Evolutionary conservation across 2,888 invertebrate species (phyloP), one percentile per base, ranked within the genome.

Genomic region (Andrena bucephala): DNA sequence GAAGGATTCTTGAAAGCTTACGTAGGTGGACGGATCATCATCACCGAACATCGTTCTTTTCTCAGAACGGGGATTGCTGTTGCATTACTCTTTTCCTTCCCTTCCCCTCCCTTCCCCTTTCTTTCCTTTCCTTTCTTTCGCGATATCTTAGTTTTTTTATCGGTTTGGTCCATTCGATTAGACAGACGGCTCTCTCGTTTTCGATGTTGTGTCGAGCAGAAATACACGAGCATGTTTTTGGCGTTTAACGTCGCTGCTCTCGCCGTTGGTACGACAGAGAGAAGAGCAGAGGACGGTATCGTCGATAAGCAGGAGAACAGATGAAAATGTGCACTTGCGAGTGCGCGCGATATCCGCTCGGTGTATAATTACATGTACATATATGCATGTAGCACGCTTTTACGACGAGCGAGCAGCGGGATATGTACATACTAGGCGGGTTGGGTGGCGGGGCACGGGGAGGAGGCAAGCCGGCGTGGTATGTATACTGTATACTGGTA

Each of bases 21-120:
- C 72, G 54, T 74, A 63, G 85, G 74, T 84, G 87, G 87, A 87
- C 87, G 87, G 87, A 87, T 85, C 76, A 84, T 87, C 71, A 71
- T 79, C 74, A 76, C 62, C 76, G 83, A 77, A 75, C 74, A 68
- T 63, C 57, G 33, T 67, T 74, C 42, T 24, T 48, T 59, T 29
- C 29, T 27, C 27, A 33, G n/a, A 72, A 72, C 69, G n/a, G 20
- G 50, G 57, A 60, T 65, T 29, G n/a, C 24, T 31, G 62, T 29
- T 29, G 27, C 5, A 57, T 57, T 24, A 27, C 16, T 36, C 33
- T n/a, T 13, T 5, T 36, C 60, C 24, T 20, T 48, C 63, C 5
- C 13, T 52, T 31, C 24, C 24, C 20, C 33, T 48, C 63, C 5
- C 13, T 52, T 52, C 50, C 33, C 13, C 16, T 60, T 31, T 24